Evolutionary conservation across 1,140 invertebrate species (phyloP).

Genomic region (Heliconius hewitsoni): DNA sequence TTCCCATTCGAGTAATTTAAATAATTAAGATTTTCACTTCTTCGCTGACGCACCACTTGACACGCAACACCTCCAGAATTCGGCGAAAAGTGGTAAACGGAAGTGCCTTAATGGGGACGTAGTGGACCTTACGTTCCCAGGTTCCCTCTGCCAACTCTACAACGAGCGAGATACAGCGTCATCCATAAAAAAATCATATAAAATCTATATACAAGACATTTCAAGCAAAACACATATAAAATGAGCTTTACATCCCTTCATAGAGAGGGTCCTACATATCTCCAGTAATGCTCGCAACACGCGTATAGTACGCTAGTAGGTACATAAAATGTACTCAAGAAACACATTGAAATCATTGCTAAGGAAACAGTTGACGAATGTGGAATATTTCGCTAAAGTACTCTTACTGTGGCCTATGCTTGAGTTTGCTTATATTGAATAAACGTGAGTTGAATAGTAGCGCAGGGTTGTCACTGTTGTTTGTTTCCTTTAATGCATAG

Average conservation of each 20-base stretch:
- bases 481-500: too few species aligned
- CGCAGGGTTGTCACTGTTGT: conserved; percentile 59
- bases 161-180: too few species aligned
- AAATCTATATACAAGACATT: neutral
- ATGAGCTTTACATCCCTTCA: neutral
- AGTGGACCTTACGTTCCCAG: too few species aligned
- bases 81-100: too few species aligned
- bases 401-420: conserved; percentile 75
- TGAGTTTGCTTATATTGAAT: conserved; percentile 81
- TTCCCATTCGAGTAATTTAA: too few species aligned
- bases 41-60: too few species aligned
- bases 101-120: too few species aligned
- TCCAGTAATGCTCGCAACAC: neutral
- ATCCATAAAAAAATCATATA: neutral
- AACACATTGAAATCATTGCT: conserved; percentile 58
- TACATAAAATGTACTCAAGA: conserved; percentile 38
- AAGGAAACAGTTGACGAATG: conserved; percentile 70
- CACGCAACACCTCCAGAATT: too few species aligned
- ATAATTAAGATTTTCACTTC: too few species aligned
- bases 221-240: neutral
- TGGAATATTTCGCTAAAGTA: conserved; percentile 75
- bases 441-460: conserved; percentile 79
- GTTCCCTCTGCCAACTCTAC: too few species aligned
- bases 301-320: neutral
- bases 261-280: neutral